A percentile compares a stretch with the other conserved stretches of the same genome.
Evolutionary conservation across 2,797 vertebrate species (phyloP).

Genomic region (Tiaroga cobitis): DNA sequence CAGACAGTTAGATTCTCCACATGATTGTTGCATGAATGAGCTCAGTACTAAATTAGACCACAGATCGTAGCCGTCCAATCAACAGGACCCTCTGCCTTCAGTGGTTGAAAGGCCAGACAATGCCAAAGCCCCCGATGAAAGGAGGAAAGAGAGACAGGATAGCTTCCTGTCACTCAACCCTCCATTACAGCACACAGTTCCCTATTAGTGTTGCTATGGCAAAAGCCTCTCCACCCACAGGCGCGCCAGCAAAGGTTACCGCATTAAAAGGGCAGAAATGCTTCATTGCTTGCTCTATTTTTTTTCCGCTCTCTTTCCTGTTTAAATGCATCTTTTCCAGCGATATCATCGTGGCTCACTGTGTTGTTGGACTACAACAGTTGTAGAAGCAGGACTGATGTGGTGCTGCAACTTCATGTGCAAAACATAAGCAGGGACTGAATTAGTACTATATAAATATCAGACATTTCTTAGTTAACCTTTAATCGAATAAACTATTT

Average conservation of each 20-base stretch:
- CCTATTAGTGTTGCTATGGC: constrained; percentile 56
- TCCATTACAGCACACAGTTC: constrained; percentile 32
- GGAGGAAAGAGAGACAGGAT: neutral
- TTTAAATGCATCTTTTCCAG: constrained; percentile 30
- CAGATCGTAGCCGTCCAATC: constrained; percentile 33
- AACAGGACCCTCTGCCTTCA: constrained; percentile 21
- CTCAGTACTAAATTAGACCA: constrained; percentile 37
- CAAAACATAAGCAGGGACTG: neutral
- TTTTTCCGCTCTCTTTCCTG: neutral
- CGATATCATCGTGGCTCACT: neutral
- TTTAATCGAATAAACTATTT: neutral
- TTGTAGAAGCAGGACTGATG: neutral
- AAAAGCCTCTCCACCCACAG: constrained; percentile 41
- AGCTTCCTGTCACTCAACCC: constrained; percentile 45
- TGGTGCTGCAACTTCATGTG: neutral
- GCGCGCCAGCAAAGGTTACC: constrained; percentile 55
- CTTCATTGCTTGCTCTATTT: constrained; percentile 29
- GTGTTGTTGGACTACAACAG: neutral
- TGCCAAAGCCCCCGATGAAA: constrained; percentile 41
- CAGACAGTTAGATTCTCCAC: neutral
- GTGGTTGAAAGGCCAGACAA: constrained; percentile 54
- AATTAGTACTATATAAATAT: neutral
- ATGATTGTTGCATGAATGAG: constrained; percentile 27
- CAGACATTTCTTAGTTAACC: neutral
- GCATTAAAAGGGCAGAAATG: constrained; percentile 44